phyloP scores from a whole-genome alignment of 2,797 vertebrate genomes.

The Clamator glandarius region DNA sequence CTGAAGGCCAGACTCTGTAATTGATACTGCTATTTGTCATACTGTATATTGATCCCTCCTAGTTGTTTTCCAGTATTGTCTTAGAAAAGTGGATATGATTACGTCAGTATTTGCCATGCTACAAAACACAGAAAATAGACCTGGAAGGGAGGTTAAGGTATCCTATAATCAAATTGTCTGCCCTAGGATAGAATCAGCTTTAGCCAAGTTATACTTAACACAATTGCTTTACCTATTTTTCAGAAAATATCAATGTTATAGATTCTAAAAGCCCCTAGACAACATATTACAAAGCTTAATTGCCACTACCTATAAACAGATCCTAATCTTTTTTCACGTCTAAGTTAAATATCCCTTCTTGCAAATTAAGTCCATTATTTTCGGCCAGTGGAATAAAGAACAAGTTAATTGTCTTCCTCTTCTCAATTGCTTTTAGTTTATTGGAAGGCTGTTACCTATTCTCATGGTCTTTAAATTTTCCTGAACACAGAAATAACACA shows the following conservation, averaged over 20 bases:
- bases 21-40: neutral
- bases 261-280: neutral
- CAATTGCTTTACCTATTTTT: neutral
- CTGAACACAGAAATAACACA: neutral
- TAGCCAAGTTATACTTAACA: neutral
- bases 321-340: neutral
- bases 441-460: neutral
- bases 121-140: neutral
- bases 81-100: neutral
- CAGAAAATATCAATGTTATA: neutral
- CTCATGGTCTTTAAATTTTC: slow-evolving; percentile 4
- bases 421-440: slow-evolving; percentile 1
- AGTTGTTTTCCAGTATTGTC: neutral
- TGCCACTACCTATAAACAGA: neutral
- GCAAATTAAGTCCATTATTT: slow-evolving; percentile 1
- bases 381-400: neutral
- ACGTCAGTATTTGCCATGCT: neutral
- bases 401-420: neutral
- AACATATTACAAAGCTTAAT: neutral
- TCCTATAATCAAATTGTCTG: neutral
- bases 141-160: neutral
- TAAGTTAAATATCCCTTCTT: neutral
- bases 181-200: neutral
- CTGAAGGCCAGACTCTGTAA: neutral
- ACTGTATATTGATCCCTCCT: neutral